Evolutionary conservation across 2,113 vertebrate species (phyloP).

Genomic region (Aleadryas rufinucha): DNA sequence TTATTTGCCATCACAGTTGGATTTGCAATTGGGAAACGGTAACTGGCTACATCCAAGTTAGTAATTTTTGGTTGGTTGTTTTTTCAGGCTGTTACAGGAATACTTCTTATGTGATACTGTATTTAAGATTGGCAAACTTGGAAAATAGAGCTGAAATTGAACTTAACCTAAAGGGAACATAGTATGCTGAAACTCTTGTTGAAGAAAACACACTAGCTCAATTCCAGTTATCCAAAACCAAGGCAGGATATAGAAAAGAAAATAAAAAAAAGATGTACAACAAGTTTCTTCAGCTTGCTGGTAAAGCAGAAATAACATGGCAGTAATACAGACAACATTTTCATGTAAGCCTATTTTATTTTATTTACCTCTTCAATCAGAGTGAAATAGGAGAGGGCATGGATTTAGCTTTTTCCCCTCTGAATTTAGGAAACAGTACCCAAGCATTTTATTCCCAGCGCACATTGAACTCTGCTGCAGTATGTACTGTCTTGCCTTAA

Average conservation of each 20-base stretch:
- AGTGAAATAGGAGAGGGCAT: conserved; percentile 37
- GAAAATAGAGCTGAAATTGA: conserved; percentile 47
- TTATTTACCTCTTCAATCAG: conserved; percentile 55
- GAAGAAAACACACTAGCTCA: conserved; percentile 51
- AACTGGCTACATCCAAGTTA: background rate
- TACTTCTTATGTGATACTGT: background rate
- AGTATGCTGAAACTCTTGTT: conserved; percentile 43
- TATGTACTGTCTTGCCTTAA: background rate
- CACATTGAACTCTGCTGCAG: background rate
- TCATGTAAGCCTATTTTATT: conserved; percentile 46
- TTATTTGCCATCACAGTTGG: background rate
- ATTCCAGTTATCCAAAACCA: conserved; percentile 45
- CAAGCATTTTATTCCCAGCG: background rate
- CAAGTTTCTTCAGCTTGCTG: background rate
- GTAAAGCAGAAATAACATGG: conserved; percentile 18
- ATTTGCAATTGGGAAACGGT: background rate
- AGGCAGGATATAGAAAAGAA: background rate
- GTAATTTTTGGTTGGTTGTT: background rate
- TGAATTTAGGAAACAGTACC: background rate
- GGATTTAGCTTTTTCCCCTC: background rate
- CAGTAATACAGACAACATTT: conserved; percentile 53
- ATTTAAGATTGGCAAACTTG: conserved; percentile 8
- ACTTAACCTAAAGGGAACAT: conserved; percentile 28
- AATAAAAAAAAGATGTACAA: background rate
- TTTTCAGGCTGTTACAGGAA: background rate